Percentiles rank a stretch among this genome's conserved stretches.
These are phyloP conservation scores for Pecten maximus DNA, from an alignment of 2,888 invertebrate genomes.

Conservation along the genomic window DNA sequence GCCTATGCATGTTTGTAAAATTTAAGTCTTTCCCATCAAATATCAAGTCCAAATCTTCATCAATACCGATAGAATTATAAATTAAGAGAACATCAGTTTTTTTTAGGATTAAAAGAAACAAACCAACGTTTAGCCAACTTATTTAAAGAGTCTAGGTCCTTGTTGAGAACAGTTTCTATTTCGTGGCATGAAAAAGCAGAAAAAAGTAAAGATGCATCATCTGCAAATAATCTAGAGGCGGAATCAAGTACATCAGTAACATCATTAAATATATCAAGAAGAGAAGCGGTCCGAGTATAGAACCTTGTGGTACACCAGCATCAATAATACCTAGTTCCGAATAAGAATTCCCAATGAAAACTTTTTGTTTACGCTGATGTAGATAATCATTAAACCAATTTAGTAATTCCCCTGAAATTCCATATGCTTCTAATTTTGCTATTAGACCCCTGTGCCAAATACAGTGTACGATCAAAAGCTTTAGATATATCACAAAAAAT, in stretches of 20 bases:
- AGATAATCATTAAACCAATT: conserved; percentile 37
- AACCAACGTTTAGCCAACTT: too few relatives aligned
- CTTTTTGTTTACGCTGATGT: too few relatives aligned
- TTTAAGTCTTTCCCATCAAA: too few relatives aligned
- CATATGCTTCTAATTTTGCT: conserved; percentile 44
- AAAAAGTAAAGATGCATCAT: not conserved
- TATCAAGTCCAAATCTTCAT: too few relatives aligned
- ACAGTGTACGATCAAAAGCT: conserved; percentile 52
- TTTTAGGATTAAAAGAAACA: too few relatives aligned
- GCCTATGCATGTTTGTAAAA: too few relatives aligned
- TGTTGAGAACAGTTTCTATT: too few relatives aligned
- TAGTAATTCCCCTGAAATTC: conserved; percentile 7
- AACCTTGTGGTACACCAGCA: conserved; percentile 47
- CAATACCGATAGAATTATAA: too few relatives aligned
- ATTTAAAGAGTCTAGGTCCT: too few relatives aligned
- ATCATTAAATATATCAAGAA: conserved; percentile 48
- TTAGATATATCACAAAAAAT: conserved; percentile 48
- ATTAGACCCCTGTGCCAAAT: conserved; percentile 47
- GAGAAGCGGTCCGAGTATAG: conserved; percentile 46
- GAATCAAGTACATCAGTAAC: not conserved
- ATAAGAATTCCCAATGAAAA: not conserved
- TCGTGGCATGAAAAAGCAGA: not conserved
- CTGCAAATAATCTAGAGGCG: not conserved
- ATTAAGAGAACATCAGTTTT: too few relatives aligned
- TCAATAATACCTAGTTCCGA: not conserved